A percentile compares a stretch with the other conserved stretches of the same genome.
Evolutionary conservation across 2,888 invertebrate genomes (phyloP).

Genomic region (Drosophila lacicola): DNA sequence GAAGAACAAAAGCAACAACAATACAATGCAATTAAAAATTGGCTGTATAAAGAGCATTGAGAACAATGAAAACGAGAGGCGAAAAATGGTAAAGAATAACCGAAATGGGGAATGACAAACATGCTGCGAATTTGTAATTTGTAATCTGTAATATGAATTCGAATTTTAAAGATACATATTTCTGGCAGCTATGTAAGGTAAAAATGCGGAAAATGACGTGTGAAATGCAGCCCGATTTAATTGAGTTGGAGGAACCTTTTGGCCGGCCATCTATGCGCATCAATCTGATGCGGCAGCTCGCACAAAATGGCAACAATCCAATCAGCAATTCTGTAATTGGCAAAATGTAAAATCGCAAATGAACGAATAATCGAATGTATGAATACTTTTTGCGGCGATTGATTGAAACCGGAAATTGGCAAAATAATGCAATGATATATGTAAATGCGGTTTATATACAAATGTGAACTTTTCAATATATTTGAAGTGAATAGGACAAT

Average conservation of each 20-base stretch:
- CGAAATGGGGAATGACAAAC: slow-evolving; percentile 72
- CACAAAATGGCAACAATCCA: slow-evolving; percentile 69
- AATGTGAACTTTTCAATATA: neutral
- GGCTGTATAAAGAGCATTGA: slow-evolving; percentile 45
- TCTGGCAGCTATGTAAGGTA: slow-evolving; percentile 28
- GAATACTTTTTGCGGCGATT: slow-evolving; percentile 72
- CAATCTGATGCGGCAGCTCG: slow-evolving; percentile 16
- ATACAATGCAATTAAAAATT: slow-evolving; percentile 75
- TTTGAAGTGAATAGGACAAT: neutral
- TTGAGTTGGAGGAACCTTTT: slow-evolving; percentile 66
- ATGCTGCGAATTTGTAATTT: slow-evolving; percentile 77
- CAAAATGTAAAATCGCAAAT: slow-evolving; percentile 67
- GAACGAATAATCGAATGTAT: slow-evolving; percentile 56
- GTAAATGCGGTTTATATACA: slow-evolving; percentile 17
- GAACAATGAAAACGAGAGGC: slow-evolving; percentile 12
- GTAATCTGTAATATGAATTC: slow-evolving; percentile 72
- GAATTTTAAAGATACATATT: slow-evolving; percentile 58
- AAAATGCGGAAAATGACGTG: slow-evolving; percentile 28
- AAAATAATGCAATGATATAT: slow-evolving; percentile 42
- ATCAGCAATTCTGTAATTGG: slow-evolving; percentile 73
- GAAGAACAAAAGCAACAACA: slow-evolving; percentile 60
- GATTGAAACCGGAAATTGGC: slow-evolving; percentile 70
- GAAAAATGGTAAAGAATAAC: slow-evolving; percentile 39
- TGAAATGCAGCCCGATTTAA: slow-evolving; percentile 66
- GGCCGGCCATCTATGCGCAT: slow-evolving; percentile 15